These are phyloP conservation scores for Bibio marci DNA, from an alignment of 2,888 invertebrate species.

Conservation along the genomic window DNA sequence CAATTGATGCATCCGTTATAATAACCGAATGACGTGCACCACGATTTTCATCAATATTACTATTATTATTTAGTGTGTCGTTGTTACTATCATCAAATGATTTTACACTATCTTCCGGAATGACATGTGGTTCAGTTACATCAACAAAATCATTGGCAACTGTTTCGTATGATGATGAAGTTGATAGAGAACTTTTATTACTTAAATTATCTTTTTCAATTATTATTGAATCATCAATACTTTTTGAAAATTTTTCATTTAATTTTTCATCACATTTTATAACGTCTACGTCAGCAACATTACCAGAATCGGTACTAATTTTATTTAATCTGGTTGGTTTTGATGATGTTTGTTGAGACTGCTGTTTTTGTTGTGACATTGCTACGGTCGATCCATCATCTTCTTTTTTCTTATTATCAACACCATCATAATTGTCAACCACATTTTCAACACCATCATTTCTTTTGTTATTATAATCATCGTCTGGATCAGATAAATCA, in stretches of 20 bases:
- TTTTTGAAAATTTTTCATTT: conserved; percentile 15
- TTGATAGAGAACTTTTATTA: conserved; percentile 21
- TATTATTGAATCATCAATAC: conserved; percentile 23
- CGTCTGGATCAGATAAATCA: conserved; percentile 33
- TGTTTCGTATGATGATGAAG: conserved; percentile 28
- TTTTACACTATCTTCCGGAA: conserved; percentile 15
- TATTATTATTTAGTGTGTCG: too few relatives aligned
- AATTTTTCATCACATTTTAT: conserved; percentile 10
- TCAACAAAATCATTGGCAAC: conserved; percentile 26
- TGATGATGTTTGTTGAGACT: conserved; percentile 11
- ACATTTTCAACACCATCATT: not conserved
- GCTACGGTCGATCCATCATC: conserved; percentile 11
- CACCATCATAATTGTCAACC: conserved; percentile 1
- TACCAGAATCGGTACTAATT: conserved; percentile 27
- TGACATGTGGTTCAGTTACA: conserved; percentile 15
- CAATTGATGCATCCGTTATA: conserved; percentile 53
- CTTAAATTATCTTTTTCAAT: conserved; percentile 11
- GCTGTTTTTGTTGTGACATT: too few relatives aligned
- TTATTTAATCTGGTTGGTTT: conserved; percentile 26
- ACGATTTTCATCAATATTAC: too few relatives aligned
- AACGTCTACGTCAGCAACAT: conserved; percentile 28
- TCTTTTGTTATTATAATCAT: conserved; percentile 19
- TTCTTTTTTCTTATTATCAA: conserved; percentile 4
- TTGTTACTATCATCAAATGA: conserved; percentile 21
- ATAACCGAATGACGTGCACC: conserved; percentile 41